Base-by-base conservation (phyloP, 2,888 invertebrate genomes). In the Orthonychiurus folsomi region DNA sequence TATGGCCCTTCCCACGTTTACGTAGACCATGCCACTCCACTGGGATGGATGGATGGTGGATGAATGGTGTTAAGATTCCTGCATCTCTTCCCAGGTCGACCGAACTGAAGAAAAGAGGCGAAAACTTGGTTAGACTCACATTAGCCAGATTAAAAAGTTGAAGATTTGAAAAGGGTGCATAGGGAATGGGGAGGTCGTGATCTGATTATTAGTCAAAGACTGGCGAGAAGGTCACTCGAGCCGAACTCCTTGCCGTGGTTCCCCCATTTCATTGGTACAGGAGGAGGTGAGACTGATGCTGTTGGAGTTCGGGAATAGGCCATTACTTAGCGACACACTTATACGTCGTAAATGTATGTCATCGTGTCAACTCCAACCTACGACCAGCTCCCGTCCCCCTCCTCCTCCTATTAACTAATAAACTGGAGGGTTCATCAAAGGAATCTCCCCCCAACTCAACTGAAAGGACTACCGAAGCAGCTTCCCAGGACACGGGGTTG, bases 331-430 rank as follows among this genome's bases (percentile, higher is more conserved):
- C 37, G 37, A 37, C 37, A 37, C 37, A 37, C 37, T 37, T 37
- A 37, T 37, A 37, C 5, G 37, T 37, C 37, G 37, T 37, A 37
- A 37, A 37, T 37, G 37, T 37, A 37, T 37, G 37, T 37, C 37
- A 37, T 37, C 9, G 37, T 37, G 37, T 15, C 37, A 37, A 15
- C 15, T 37, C 9, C 5, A 37, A 15, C 15, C 9, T 15, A 9
- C 9, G 37, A 37, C 9, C 9, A 15, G 37, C 15, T 37, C n/a
- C n/a, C n/a, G n/a, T n/a, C n/a, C n/a, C n/a, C n/a, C n/a, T n/a
- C n/a, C n/a, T n/a, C n/a, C n/a, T n/a, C n/a, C 37, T 37, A 37
- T 37, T 37, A 37, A 37, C 37, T 37, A 37, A 37, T 37, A 37
- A 37, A 37, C 37, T 37, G 37, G n/a, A 37, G 37, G 37, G 37